Base-by-base conservation (phyloP, 2,797 vertebrate genomes). In the Myotis vivesi region DNA sequence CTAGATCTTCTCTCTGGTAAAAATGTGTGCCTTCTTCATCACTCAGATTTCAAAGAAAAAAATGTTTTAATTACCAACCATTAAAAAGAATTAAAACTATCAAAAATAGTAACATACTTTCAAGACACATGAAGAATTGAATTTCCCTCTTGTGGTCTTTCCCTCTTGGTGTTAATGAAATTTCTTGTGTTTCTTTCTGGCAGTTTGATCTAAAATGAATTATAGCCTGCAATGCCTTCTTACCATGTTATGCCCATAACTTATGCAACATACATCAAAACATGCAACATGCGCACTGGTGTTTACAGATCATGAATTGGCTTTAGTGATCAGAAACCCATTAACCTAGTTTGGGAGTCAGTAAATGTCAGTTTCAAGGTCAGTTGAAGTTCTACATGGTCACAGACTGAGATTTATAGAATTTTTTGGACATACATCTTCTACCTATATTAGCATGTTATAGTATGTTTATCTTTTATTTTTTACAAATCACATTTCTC, bases 201-300 rank as follows among this genome's bases (percentile, higher is more conserved):
- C 36, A 51, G 86, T 96, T 98, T 95, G 85, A 33, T 92, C 46
- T 96, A 59, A 76, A 87, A 38, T 92, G 46, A 94, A 89, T 91
- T 86, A 87, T 36, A 96, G 51, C 69, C 83, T 76, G 17, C 66
- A 66, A 30, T 51, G 30, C n/a, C 23, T 87, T 97, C 72, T 95
- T 25, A 83, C 90, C 53, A 90, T 82, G 16, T 92, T 87, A 93
- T 22, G 25, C 87, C 16, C 46, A 75, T 92, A 82, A 96, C 92
- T 76, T 93, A 46, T 87, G 30, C 28, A 64, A 64, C 59, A 64
- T 55, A 69, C 66, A 81, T 94, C 72, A 33, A 20, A 53, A 22
- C n/a, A 49, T 82, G 5, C 73, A 57, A 90, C 46, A n/a, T 23
- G 79, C 87, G 15, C 6, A 73, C 59, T 81, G 89, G 19, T 64